Evolutionary conservation across 2,797 vertebrate species (phyloP), one percentile per base, ranked within the genome.

Genomic region (Loriculus beryllinus): DNA sequence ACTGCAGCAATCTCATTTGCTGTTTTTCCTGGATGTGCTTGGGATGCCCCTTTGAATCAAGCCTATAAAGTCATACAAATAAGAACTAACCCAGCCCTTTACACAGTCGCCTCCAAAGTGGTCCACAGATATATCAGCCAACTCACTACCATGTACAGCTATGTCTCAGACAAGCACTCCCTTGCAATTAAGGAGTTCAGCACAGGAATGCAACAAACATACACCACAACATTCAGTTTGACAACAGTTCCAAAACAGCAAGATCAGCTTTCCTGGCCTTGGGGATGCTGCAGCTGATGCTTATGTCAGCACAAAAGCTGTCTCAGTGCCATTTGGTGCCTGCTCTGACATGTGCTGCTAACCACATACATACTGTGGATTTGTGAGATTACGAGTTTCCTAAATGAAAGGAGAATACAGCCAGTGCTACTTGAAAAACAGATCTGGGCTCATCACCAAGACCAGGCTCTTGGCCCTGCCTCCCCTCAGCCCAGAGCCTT

Each of bases 331-430:
- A 2, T 54, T 71, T 52, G 49, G 57, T 39, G 28, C 56, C 75
- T 78, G 23, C 54, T 75, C 54, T 6, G 1, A 75, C 31, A 63
- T 11, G 48, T 52, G 45, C 62, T 69, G 74, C 84, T 76, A 68
- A 75, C 49, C 57, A 45, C 35, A 71, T 0, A 0, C 19, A 6
- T 28, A 6, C 47, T n/a, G 29, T 48, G 29, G 22, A 78, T 77
- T 72, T 78, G 31, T 64, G 71, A 71, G 40, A 57, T 23, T 83
- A 63, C 19, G 22, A 85, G 35, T 25, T 14, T 71, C 33, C 39
- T 29, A 52, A 83, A 26, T 14, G 18, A 85, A 82, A 82, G 39
- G 9, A 62, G 56, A 91, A 78, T n/a, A 31, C 9, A 85, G 64
- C 7, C 68, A 80, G 33, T 26, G 39, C 8, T 49, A 70, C 48